A percentile compares a stretch with the other conserved stretches of the same genome.
Conservation (phyloP, 2,888 invertebrate genomes). For the Yponomeuta cagnagella region DNA sequence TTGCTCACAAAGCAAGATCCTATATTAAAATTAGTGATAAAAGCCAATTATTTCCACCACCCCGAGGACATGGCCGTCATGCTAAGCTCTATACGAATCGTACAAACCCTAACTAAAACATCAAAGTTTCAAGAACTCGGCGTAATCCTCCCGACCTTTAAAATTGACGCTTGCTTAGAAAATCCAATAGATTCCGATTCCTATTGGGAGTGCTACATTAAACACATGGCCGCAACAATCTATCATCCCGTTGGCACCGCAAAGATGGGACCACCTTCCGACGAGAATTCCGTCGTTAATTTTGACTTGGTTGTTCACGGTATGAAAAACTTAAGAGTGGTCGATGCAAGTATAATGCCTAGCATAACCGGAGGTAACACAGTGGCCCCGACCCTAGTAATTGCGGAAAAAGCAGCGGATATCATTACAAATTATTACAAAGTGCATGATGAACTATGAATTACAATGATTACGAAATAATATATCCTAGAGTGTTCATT, state of each 20-base stretch:
- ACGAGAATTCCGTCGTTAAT: constrained; percentile 68
- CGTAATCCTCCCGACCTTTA: constrained; percentile 40
- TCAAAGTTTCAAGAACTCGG: constrained; percentile 44
- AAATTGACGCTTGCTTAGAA: constrained; percentile 44
- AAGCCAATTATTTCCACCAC: constrained; percentile 77
- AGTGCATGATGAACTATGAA: constrained; percentile 36
- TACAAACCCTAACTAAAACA: constrained; percentile 50
- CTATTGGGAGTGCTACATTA: constrained; percentile 76
- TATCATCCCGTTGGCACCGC: constrained; percentile 83
- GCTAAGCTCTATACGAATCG: constrained; percentile 50
- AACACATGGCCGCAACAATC: constrained; percentile 67
- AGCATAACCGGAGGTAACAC: constrained; percentile 73
- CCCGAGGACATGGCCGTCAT: constrained; percentile 65
- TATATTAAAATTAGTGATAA: constrained; percentile 72
- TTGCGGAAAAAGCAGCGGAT: constrained; percentile 66
- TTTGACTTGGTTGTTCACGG: constrained; percentile 68
- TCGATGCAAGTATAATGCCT: constrained; percentile 72
- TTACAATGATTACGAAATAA: no score
- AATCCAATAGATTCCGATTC: constrained; percentile 41
- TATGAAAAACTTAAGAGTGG: constrained; percentile 64
- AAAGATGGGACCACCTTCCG: constrained; percentile 77
- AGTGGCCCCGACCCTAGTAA: constrained; percentile 70
- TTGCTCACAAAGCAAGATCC: constrained; percentile 67
- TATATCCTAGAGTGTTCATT: not conserved
- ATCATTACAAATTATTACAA: constrained; percentile 47